Base-by-base conservation (phyloP, 2,797 vertebrate genomes). In the Capromys pilorides region DNA sequence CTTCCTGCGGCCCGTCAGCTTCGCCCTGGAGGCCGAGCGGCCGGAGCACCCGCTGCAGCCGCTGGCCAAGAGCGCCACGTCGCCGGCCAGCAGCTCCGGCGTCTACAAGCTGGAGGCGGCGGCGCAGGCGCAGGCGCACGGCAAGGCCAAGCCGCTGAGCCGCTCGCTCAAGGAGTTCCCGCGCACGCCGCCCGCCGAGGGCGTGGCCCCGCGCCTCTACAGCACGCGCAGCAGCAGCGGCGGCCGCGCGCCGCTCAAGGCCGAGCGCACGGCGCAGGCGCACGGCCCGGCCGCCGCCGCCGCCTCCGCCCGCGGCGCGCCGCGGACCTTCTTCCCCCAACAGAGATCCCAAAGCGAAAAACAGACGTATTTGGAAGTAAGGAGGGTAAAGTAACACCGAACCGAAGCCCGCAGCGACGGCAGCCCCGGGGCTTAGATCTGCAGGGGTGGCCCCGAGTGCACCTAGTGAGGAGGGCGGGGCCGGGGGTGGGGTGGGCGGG, bases 81-180 rank as follows among this genome's bases (percentile, higher is more conserved):
- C 92, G 92, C 98, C 88, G 0, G 98, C 86, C 39, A 98, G 98
- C 98, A 98, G 98, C 98, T 98, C 92, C 97, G 97, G 93, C 97
- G 98, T 98, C 9, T 99, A 98, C 89, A 98, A 99, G 90, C 98
- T 99, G 31, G 99, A 99, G 98, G 99, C 98, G 77, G 86, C 98
- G 67, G 89, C 95, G 96, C 97, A 97, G 54, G 95, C 93, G 87
- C 90, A 83, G 81, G 98, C 98, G 95, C 99, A 99, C 97, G 98
- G 98, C 91, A 99, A 99, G 95, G 99, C 99, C 98, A 99, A 99
- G 98, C 99, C 99, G 10, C 98, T 99, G 97, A 99, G 99, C 89
- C 99, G 99, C 92, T 99, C 99, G 64, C 99, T 99, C 97, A 98
- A 99, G 98, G 99, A 99, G 97, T 99, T 98, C 97, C 98, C 99